Percentiles rank a stretch among this genome's conserved stretches.
phyloP scores from a whole-genome alignment of 2,888 invertebrate species.

The Uropetala carovei region DNA sequence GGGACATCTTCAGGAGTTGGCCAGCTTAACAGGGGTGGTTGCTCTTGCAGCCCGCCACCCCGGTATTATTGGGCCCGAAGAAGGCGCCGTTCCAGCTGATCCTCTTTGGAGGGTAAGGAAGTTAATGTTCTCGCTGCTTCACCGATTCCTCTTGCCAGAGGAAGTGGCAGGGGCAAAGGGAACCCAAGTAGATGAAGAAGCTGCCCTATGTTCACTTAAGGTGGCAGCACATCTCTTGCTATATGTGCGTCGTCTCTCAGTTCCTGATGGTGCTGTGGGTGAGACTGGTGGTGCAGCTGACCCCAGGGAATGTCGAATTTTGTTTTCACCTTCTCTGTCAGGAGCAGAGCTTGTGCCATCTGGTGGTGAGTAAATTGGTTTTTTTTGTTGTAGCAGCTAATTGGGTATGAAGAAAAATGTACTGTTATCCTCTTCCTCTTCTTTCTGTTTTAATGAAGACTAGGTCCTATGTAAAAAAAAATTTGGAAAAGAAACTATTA shows the following conservation, averaged over 20 bases:
- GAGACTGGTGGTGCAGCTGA: conserved; percentile 48
- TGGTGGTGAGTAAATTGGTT: conserved; percentile 21
- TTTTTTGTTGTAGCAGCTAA: background rate
- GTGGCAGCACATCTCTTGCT: conserved; percentile 84
- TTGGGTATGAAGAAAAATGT: no score
- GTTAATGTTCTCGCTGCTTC: conserved; percentile 85
- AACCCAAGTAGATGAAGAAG: conserved; percentile 37
- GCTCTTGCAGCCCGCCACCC: conserved; percentile 81
- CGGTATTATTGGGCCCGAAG: conserved; percentile 20
- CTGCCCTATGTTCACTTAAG: conserved; percentile 74
- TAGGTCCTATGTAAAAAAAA: no score
- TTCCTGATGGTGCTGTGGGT: conserved; percentile 53
- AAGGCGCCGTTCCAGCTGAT: conserved; percentile 51
- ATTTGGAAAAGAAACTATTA: no score
- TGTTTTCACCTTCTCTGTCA: conserved; percentile 42
- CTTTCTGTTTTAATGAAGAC: background rate
- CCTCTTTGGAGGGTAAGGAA: conserved; percentile 81
- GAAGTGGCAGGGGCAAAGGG: conserved; percentile 71
- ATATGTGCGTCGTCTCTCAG: conserved; percentile 81
- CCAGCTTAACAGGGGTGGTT: conserved; percentile 86
- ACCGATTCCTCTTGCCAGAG: conserved; percentile 81
- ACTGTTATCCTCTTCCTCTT: no score
- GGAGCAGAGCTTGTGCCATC: conserved; percentile 51
- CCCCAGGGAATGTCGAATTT: conserved; percentile 42
- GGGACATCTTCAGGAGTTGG: conserved; percentile 74